Base-by-base conservation (phyloP, 2,888 invertebrate species). In the Enchytraeus crypticus region DNA sequence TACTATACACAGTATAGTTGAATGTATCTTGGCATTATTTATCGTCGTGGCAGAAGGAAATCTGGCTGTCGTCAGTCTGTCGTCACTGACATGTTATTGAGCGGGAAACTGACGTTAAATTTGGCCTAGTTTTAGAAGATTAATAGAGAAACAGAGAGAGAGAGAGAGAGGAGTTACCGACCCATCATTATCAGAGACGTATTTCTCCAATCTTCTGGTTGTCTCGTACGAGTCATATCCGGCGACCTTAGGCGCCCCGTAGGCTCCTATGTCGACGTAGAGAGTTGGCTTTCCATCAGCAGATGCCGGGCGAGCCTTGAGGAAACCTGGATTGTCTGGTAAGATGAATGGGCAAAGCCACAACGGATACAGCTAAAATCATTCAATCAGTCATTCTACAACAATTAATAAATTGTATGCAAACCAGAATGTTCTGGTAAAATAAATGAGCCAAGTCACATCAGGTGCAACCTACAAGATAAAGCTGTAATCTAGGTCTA, bases 341-440 rank as follows among this genome's bases (percentile, higher is more conserved):
- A 90, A 79, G 71, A 83, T 84, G 79, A 89, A 88, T 0, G 90
- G 89, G 72, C 90, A 90, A 65, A 90, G 73, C 89, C 90, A 90
- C 2, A 90, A 79, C 0, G 90, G 90, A 72, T 89, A 90, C 34
- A 89, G 83, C 87, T 87, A 74, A 1, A 76, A 54, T 14, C 32
- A 38, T 14, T 38, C 18, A 38, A 18, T n/a, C n/a, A n/a, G n/a
- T n/a, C 43, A 43, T n/a, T 14, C n/a, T 43, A 43, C 11, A n/a
- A 43, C 43, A 43, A 43, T n/a, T 14, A 14, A 14, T 14, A 11
- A 14, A 14, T 43, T 14, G n/a, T 14, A n/a, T 43, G 43, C 14
- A 43, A 43, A 14, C n/a, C 14, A 43, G n/a, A 14, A n/a, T 14
- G 14, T 43, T 11, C 14, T 43, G 11, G 43, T 43, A 43, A 14